Conservation (phyloP, 2,113 vertebrate species). For the Seriola aureovittata region DNA sequence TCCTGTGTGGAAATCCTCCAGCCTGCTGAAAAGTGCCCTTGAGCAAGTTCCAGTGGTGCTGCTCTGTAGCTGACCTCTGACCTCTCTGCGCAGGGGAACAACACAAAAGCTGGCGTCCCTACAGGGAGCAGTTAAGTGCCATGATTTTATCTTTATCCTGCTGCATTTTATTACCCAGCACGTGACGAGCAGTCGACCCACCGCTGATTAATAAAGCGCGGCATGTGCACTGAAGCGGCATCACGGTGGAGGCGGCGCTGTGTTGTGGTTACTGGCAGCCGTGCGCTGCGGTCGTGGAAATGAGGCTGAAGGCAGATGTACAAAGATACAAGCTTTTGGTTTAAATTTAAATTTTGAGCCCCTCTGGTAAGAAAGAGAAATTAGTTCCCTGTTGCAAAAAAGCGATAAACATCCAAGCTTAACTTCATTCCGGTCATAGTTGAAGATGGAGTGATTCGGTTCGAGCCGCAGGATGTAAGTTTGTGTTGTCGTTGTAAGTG, state of each 20-base stretch:
- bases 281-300: conserved; percentile 17
- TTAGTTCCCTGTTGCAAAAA: conserved; percentile 38
- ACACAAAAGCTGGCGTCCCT: neutral
- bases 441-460: conserved; percentile 41
- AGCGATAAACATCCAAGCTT: conserved; percentile 54
- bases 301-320: conserved; percentile 51
- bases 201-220: conserved; percentile 42
- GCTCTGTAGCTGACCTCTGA: conserved; percentile 26
- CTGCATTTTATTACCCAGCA: conserved; percentile 30
- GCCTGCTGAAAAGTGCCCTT: neutral
- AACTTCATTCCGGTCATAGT: conserved; percentile 52
- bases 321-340: conserved; percentile 60
- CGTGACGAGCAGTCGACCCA: neutral
- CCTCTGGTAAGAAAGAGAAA: conserved; percentile 37
- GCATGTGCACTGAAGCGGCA: neutral
- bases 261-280: conserved; percentile 57
- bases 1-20: neutral
- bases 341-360: conserved; percentile 58
- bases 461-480: neutral
- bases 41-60: neutral
- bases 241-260: conserved; percentile 14
- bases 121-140: conserved; percentile 11
- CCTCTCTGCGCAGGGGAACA: neutral
- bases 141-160: conserved; percentile 17
- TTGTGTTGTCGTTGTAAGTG: neutral